Evolutionary conservation across 2,113 vertebrate genomes (phyloP).

Genomic region (Dicentrarchus labrax): DNA sequence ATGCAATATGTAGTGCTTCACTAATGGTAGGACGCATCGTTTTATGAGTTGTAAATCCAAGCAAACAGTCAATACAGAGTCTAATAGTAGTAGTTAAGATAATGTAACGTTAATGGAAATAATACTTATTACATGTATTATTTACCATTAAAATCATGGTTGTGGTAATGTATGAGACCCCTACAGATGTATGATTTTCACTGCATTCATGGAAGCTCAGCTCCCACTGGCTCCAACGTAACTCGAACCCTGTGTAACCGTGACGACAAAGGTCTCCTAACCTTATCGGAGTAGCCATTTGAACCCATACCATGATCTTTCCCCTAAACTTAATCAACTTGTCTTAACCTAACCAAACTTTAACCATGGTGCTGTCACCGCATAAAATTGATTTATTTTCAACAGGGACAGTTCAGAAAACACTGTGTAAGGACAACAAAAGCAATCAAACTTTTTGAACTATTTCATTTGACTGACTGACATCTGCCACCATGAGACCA

Average conservation of each 20-base stretch:
- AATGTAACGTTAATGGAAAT: no score
- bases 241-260: neutral
- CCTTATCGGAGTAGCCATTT: neutral
- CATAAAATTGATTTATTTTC: neutral
- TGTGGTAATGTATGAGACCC: no score
- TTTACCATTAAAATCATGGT: no score
- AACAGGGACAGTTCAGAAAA: neutral
- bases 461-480: conserved; percentile 12
- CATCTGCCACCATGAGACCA: conserved; percentile 4
- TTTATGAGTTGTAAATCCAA: no score
- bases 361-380: neutral
- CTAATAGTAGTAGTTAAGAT: no score
- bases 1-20: no score
- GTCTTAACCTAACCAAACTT: neutral
- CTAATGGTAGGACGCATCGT: no score
- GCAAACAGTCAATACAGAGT: no score
- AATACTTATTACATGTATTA: no score
- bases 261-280: neutral
- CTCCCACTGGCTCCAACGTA: no score
- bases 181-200: no score
- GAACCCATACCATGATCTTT: neutral
- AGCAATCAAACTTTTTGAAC: neutral
- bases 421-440: neutral
- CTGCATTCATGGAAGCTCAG: no score
- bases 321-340: neutral